A percentile compares a stretch with the other conserved stretches of the same genome.
phyloP scores from a whole-genome alignment of 1,140 invertebrate species.

The Lordiphosa clarofinis region DNA sequence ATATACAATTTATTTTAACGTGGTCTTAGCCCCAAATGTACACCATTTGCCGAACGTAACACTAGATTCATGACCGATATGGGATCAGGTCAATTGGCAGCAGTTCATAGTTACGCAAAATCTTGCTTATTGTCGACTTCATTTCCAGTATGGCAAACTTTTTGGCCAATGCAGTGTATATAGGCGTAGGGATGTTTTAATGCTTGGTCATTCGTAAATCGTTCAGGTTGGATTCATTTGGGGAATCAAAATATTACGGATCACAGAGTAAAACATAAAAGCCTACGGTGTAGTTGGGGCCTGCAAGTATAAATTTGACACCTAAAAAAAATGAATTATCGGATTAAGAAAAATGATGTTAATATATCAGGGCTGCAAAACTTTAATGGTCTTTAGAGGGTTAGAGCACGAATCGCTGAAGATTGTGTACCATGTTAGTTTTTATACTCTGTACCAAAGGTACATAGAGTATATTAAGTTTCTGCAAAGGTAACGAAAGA shows the following conservation, averaged over 20 bases:
- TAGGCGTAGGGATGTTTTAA: constrained; percentile 80
- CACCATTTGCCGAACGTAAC: constrained; percentile 54
- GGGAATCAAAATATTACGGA: constrained; percentile 81
- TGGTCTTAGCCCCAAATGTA: constrained; percentile 47
- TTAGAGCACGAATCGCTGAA: too few relatives aligned
- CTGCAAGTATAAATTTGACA: constrained; percentile 76
- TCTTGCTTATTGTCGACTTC: constrained; percentile 81
- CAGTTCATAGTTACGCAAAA: constrained; percentile 75
- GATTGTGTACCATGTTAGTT: too few relatives aligned
- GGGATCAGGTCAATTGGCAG: constrained; percentile 46
- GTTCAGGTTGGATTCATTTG: constrained; percentile 83
- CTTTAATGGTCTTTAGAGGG: too few relatives aligned
- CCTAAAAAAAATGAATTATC: too few relatives aligned
- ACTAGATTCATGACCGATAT: constrained; percentile 48
- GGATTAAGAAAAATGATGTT: too few relatives aligned
- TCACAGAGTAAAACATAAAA: constrained; percentile 81
- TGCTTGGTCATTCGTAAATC: constrained; percentile 81
- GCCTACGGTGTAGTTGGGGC: constrained; percentile 74
- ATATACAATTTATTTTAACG: too few relatives aligned
- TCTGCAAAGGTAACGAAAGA: too few relatives aligned
- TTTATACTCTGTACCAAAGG: too few relatives aligned
- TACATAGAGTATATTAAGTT: too few relatives aligned
- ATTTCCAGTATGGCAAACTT: constrained; percentile 89
- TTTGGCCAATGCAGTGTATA: constrained; percentile 86
- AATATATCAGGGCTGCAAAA: too few relatives aligned